Evolutionary conservation across 2,888 invertebrate genomes (phyloP).

Genomic region (Uloborus plumipes): DNA sequence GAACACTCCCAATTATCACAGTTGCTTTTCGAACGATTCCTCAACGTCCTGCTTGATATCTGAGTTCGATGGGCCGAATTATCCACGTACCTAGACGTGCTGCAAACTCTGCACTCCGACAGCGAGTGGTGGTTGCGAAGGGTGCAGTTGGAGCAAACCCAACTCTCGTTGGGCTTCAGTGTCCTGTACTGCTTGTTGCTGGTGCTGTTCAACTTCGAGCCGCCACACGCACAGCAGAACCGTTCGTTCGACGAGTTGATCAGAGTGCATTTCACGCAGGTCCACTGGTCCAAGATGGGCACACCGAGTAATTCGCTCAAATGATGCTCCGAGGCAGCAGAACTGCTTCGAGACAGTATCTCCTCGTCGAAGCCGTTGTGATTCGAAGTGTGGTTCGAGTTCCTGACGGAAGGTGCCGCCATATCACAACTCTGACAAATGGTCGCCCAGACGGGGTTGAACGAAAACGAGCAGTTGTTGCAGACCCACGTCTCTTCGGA

Average conservation of each 20-base stretch:
- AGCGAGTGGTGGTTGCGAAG: slow-evolving; percentile 72
- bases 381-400: slow-evolving; percentile 28
- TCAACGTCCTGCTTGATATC: slow-evolving; percentile 29
- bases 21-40: slow-evolving; percentile 35
- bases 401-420: slow-evolving; percentile 39
- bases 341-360: slow-evolving; percentile 26
- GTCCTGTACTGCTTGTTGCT: slow-evolving; percentile 77
- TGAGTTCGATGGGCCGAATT: slow-evolving; percentile 17
- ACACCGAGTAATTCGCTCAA: slow-evolving; percentile 53
- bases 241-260: slow-evolving; percentile 81
- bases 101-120: slow-evolving; percentile 68
- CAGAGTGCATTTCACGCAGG: slow-evolving; percentile 89
- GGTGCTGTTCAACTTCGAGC: slow-evolving; percentile 82
- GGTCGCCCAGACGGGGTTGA: slow-evolving; percentile 84
- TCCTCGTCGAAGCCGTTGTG: slow-evolving; percentile 28
- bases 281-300: slow-evolving; percentile 76
- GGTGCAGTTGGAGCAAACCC: slow-evolving; percentile 86
- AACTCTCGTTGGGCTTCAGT: slow-evolving; percentile 74
- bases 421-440: slow-evolving; percentile 87
- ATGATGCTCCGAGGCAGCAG: slow-evolving; percentile 39
- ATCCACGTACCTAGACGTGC: slow-evolving; percentile 29
- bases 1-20: slow-evolving; percentile 69
- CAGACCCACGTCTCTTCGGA: slow-evolving; percentile 80
- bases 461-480: slow-evolving; percentile 88
- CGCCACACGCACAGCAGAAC: slow-evolving; percentile 88